phyloP scores from a whole-genome alignment of 2,888 invertebrate species.

The Himalopsyche tibetana region DNA sequence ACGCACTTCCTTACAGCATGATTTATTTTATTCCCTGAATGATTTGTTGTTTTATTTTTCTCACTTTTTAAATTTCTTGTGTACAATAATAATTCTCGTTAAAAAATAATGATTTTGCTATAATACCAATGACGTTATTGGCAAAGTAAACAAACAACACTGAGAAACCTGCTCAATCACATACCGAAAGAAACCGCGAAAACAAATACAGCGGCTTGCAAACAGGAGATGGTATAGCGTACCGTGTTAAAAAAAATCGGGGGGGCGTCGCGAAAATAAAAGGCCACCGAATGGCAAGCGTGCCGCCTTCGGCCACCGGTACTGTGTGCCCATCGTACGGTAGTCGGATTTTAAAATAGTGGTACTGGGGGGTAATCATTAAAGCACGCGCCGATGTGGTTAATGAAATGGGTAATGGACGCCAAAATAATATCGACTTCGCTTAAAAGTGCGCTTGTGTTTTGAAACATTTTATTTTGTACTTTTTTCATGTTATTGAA shows the following conservation, averaged over 20 bases:
- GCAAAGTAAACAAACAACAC: not conserved
- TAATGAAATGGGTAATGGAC: not conserved
- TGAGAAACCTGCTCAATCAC: not conserved
- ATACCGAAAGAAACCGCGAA: conserved; percentile 9
- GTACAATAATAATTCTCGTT: too few relatives aligned
- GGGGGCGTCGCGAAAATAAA: conserved; percentile 27
- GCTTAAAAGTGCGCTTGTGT: too few relatives aligned
- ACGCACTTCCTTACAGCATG: too few relatives aligned
- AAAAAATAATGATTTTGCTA: too few relatives aligned
- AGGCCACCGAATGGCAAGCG: not conserved
- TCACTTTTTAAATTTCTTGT: too few relatives aligned
- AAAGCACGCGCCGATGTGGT: not conserved
- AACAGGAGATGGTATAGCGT: too few relatives aligned
- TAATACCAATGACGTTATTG: too few relatives aligned
- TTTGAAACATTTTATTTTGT: too few relatives aligned
- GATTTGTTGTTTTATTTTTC: too few relatives aligned
- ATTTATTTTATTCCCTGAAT: too few relatives aligned
- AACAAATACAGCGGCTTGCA: not conserved
- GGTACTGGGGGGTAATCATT: not conserved
- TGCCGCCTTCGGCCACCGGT: conserved; percentile 2
- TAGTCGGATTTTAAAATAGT: not conserved
- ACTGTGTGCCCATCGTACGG: not conserved
- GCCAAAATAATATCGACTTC: not conserved
- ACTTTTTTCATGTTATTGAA: too few relatives aligned
- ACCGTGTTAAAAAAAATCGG: not conserved